Conservation (phyloP, 2,797 vertebrate genomes). For the Echeneis naucrates region DNA sequence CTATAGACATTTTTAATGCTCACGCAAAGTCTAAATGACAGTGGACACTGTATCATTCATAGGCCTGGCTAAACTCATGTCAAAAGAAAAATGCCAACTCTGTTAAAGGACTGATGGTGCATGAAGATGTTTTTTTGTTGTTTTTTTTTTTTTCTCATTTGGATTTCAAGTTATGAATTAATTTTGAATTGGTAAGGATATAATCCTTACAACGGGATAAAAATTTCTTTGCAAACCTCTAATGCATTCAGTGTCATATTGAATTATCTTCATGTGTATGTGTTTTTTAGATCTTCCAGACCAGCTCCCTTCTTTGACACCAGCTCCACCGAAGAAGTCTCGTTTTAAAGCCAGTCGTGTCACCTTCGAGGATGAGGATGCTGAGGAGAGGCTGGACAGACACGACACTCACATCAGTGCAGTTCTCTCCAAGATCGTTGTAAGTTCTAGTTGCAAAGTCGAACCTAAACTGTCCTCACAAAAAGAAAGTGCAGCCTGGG, state of each 20-base stretch:
- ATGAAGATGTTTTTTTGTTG: too few relatives aligned
- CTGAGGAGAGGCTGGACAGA: slow-evolving; percentile 86
- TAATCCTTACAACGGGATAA: too few relatives aligned
- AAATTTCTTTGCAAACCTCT: too few relatives aligned
- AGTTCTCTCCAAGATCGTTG: slow-evolving; percentile 94
- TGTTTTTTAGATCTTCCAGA: slow-evolving; percentile 88
- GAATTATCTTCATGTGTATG: background rate
- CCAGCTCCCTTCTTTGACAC: slow-evolving; percentile 89
- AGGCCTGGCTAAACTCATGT: too few relatives aligned
- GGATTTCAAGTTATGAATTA: too few relatives aligned
- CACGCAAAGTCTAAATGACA: too few relatives aligned
- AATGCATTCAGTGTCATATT: background rate
- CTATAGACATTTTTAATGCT: too few relatives aligned
- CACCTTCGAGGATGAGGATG: slow-evolving; percentile 88
- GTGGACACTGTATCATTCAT: too few relatives aligned
- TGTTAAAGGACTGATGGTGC: too few relatives aligned
- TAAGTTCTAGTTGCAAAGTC: slow-evolving; percentile 75
- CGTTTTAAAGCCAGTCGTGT: slow-evolving; percentile 84
- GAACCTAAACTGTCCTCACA: background rate
- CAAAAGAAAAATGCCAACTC: too few relatives aligned
- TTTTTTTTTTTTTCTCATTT: too few relatives aligned
- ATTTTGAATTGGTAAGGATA: too few relatives aligned
- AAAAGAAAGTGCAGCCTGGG: background rate
- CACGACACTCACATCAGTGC: slow-evolving; percentile 93
- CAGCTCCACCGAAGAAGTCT: slow-evolving; percentile 92